Evolutionary conservation across 53 echinoderm and acorn worm species (phyloP), one percentile per base, ranked within the genome.

Genomic region (Stichopus horrens): DNA sequence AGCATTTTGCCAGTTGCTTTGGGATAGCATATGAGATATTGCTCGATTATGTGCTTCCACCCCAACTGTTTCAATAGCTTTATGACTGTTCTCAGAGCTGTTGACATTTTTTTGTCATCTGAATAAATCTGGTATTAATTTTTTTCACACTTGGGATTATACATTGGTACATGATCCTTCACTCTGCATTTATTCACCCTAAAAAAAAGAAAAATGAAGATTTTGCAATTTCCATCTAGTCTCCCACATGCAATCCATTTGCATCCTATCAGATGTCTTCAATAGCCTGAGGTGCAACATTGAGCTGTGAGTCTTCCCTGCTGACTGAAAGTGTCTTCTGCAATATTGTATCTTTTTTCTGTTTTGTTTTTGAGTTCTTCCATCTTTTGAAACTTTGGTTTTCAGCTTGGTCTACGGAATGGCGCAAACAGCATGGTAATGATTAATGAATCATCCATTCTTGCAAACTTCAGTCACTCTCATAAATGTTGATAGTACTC

Each of bases 321-420:
- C 63, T 63, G 63, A 63, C 16, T 63, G 14, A 63, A 63, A 63
- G 63, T 63, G 11, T 63, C 63, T 63, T 63, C 63, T 63, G 63
- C 63, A 63, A 63, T 0, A 13, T 63, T 63, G 63, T 63, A 63
- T 63, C 63, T 63, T 2, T 63, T 16, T 63, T 63, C 63, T 63
- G 9, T 16, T 5, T 10, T 63, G 10, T 13, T 63, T 63, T 7
- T 63, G 63, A 63, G 63, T 63, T 63, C 63, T 63, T 63, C 63
- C 63, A 7, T 63, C 63, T 63, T 63, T 63, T 63, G 63, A 63
- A 63, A 79, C 53, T 79, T 79, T 79, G 79, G 56, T 79, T 18
- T 18, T 8, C 79, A 79, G 79, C 56, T 13, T 54, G 79, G 79
- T 55, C 20, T 54, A 53, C 79, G 19, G 18, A 79, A 79, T 79